These are phyloP conservation scores for Carollia perspicillata DNA, from an alignment of 2,113 vertebrate genomes.

Conservation along the genomic window DNA sequence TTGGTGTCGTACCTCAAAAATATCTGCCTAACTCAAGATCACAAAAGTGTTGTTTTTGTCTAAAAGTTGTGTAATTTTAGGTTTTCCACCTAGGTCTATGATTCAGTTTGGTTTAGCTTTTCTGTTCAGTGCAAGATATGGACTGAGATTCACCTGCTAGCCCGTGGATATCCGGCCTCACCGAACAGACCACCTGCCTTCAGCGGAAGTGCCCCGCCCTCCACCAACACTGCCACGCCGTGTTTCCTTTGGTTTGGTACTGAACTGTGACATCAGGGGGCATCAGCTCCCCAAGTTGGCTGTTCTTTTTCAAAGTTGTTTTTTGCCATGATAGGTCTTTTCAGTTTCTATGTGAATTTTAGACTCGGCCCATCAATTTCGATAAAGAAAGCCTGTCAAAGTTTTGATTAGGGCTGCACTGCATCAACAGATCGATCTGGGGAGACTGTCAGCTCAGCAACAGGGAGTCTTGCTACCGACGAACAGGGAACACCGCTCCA, in stretches of 20 bases:
- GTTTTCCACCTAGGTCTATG: background rate
- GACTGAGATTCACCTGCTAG: background rate
- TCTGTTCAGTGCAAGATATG: background rate
- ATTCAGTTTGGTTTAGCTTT: background rate
- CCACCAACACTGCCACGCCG: background rate
- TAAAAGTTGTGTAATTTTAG: constrained; percentile 14
- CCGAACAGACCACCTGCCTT: background rate
- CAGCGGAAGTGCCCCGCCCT: background rate
- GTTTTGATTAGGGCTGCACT: background rate
- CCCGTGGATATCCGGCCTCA: background rate
- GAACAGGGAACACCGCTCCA: background rate
- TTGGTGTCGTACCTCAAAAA: background rate
- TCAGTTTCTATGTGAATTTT: background rate
- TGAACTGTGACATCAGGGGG: background rate
- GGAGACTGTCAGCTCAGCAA: background rate
- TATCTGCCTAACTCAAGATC: background rate
- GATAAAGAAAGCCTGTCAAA: background rate
- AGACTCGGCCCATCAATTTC: background rate
- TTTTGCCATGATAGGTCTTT: background rate
- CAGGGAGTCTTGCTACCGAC: background rate
- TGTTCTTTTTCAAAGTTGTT: background rate
- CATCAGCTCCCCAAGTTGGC: background rate
- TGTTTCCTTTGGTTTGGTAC: background rate
- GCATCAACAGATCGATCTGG: background rate
- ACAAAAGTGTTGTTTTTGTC: background rate